A percentile compares a stretch with the other conserved stretches of the same genome.
Conservation (phyloP, 1,140 invertebrate species). For the Drosophila parvula region DNA sequence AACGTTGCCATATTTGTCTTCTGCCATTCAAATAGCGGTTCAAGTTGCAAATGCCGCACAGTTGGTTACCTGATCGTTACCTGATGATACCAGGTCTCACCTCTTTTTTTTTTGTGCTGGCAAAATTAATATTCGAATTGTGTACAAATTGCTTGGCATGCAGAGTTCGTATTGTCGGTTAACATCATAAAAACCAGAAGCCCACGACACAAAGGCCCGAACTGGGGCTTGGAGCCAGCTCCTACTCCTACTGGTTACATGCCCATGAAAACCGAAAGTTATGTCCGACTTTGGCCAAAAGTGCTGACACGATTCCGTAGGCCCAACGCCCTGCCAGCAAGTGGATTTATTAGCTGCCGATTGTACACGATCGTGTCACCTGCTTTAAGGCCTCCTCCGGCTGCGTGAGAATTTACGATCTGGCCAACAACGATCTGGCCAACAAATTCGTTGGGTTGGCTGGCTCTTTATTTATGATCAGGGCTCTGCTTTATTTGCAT, state of each 20-base stretch:
- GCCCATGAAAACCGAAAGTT: constrained; percentile 79
- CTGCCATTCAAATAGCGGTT: constrained; percentile 26
- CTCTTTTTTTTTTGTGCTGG: not conserved
- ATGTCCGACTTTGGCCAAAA: constrained; percentile 59
- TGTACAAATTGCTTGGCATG: constrained; percentile 59
- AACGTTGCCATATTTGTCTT: constrained; percentile 3
- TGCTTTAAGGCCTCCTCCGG: constrained; percentile 37
- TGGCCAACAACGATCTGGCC: constrained; percentile 34
- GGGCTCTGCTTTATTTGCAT: constrained; percentile 68
- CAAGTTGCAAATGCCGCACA: constrained; percentile 28
- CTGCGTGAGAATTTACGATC: constrained; percentile 63
- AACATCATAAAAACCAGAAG: constrained; percentile 52
- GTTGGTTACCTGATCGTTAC: constrained; percentile 16
- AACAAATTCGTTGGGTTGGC: constrained; percentile 22
- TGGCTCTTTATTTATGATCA: constrained; percentile 67
- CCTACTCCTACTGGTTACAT: constrained; percentile 32
- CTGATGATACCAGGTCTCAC: constrained; percentile 24
- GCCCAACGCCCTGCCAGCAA: constrained; percentile 38
- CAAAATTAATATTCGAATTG: constrained; percentile 69
- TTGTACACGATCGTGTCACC: constrained; percentile 54
- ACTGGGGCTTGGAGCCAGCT: constrained; percentile 6
- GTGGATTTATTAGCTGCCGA: constrained; percentile 69
- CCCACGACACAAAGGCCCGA: constrained; percentile 25
- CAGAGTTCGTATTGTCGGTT: constrained; percentile 53
- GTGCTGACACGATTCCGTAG: constrained; percentile 54